These are phyloP conservation scores for Saturnia pavonia DNA, from an alignment of 2,888 invertebrate genomes.

Conservation along the genomic window DNA sequence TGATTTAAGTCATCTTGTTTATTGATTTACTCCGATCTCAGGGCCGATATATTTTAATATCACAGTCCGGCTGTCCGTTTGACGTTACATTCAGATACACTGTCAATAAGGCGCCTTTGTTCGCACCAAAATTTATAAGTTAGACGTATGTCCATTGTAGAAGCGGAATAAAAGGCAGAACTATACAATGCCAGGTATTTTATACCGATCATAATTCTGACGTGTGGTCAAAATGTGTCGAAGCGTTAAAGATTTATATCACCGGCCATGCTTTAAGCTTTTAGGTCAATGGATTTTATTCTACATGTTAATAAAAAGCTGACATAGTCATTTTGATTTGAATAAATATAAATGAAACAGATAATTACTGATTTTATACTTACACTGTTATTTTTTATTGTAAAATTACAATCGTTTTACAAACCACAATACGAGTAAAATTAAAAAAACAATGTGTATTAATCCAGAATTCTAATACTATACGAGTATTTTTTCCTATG, in stretches of 20 bases:
- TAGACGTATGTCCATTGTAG: conserved; percentile 72
- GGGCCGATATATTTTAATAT: conserved; percentile 73
- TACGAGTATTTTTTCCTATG: too few relatives aligned
- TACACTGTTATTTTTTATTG: background rate
- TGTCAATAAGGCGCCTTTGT: conserved; percentile 80
- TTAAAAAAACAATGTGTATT: too few relatives aligned
- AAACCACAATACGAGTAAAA: too few relatives aligned
- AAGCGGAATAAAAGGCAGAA: conserved; percentile 48
- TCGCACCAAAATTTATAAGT: conserved; percentile 78
- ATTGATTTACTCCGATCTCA: conserved; percentile 72
- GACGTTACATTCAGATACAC: conserved; percentile 66
- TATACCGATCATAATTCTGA: conserved; percentile 74
- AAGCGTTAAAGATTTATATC: conserved; percentile 77
- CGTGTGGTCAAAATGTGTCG: conserved; percentile 79
- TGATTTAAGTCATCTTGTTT: conserved; percentile 65
- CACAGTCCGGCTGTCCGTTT: conserved; percentile 61
- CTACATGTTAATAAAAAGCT: conserved; percentile 12
- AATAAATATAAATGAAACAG: background rate
- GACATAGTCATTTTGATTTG: conserved; percentile 4
- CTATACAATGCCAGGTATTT: conserved; percentile 65
- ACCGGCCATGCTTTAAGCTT: conserved; percentile 39
- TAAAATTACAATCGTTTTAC: too few relatives aligned
- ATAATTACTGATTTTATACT: background rate
- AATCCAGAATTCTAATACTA: too few relatives aligned
- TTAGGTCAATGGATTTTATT: conserved; percentile 35